Evolutionary conservation across 1,140 invertebrate genomes (phyloP).

Genomic region (Drosophila sp.): DNA sequence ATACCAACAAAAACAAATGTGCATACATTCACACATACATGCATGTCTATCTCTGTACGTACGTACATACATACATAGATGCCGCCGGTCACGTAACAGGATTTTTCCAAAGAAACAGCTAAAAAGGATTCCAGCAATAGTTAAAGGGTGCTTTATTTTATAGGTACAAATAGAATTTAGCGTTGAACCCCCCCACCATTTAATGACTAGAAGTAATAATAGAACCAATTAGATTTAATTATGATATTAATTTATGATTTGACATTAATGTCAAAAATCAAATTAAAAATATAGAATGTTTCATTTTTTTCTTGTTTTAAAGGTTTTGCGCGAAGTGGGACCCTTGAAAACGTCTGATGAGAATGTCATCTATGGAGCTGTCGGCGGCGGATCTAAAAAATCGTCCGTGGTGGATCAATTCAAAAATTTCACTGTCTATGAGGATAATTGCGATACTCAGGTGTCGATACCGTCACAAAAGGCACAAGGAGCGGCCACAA

Average conservation of each 20-base stretch:
- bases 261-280: not conserved
- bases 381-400: conserved; percentile 55
- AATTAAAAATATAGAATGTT: not conserved
- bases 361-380: conserved; percentile 40
- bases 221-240: no score
- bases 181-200: no score
- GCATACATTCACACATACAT: not conserved
- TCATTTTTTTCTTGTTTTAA: conserved; percentile 10
- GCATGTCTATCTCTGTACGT: conserved; percentile 1
- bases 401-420: conserved; percentile 86
- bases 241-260: not conserved
- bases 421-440: conserved; percentile 89
- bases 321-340: conserved; percentile 65
- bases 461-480: conserved; percentile 24
- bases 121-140: conserved; percentile 16
- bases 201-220: no score
- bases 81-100: conserved; percentile 50
- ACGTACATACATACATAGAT: not conserved
- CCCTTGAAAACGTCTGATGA: conserved; percentile 35
- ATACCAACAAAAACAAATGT: conserved; percentile 37
- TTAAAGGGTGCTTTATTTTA: conserved; percentile 6
- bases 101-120: conserved; percentile 43
- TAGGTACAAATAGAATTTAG: no score
- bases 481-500: not conserved
- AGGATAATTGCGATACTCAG: conserved; percentile 85